A percentile compares a stretch with the other conserved stretches of the same genome.
phyloP scores from a whole-genome alignment of 1,140 invertebrate species.

The Contarinia nasturtii region DNA sequence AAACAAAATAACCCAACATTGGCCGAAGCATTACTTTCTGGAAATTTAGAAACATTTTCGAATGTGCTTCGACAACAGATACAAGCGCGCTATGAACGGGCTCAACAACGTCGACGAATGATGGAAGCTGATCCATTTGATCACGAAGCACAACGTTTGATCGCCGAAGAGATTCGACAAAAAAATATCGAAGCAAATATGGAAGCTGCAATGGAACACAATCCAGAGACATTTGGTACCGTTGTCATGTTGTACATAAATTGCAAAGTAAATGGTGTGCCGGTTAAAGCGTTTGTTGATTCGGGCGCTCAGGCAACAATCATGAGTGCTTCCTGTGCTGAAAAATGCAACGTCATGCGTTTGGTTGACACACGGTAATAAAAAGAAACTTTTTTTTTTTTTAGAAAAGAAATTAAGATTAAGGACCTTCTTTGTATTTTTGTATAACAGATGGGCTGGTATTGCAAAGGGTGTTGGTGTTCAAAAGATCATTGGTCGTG shows the following conservation, averaged over 20 bases:
- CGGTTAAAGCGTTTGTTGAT: slow-evolving; percentile 95
- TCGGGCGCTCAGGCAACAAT: slow-evolving; percentile 89
- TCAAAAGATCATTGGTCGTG: slow-evolving; percentile 85
- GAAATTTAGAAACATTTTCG: slow-evolving; percentile 64
- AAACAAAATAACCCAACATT: slow-evolving; percentile 87
- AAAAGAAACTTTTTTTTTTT: neutral
- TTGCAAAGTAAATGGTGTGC: slow-evolving; percentile 86
- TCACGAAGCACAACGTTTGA: slow-evolving; percentile 79
- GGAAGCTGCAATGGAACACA: slow-evolving; percentile 96
- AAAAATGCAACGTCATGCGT: slow-evolving; percentile 89
- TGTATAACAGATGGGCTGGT: slow-evolving; percentile 61
- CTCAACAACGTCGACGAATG: slow-evolving; percentile 68
- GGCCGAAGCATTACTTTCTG: slow-evolving; percentile 74
- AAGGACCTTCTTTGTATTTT: neutral
- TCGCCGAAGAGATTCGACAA: slow-evolving; percentile 86
- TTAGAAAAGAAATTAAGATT: neutral
- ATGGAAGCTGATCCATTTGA: slow-evolving; percentile 90
- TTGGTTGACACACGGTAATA: slow-evolving; percentile 59
- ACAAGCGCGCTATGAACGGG: slow-evolving; percentile 49
- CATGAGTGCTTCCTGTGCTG: slow-evolving; percentile 80
- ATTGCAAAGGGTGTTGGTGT: slow-evolving; percentile 93
- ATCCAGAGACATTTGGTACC: slow-evolving; percentile 93
- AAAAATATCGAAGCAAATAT: slow-evolving; percentile 97
- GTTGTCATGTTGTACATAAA: slow-evolving; percentile 96
- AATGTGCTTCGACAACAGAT: slow-evolving; percentile 67